Evolutionary conservation across 1,140 invertebrate species (phyloP), one percentile per base, ranked within the genome.

Genomic region (Sycophila sp.): DNA sequence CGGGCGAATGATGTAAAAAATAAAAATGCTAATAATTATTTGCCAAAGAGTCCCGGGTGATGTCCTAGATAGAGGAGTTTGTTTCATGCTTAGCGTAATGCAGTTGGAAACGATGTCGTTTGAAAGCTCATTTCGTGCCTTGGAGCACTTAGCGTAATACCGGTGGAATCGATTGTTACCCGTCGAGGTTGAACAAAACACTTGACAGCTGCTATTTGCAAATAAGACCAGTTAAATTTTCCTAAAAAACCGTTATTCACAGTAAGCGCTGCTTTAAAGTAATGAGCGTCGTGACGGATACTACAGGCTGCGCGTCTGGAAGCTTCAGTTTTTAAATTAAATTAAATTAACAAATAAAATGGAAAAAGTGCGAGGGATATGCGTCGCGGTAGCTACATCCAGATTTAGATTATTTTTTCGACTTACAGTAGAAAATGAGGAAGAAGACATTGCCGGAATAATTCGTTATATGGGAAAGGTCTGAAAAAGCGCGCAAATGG

Each of bases 81-180:
- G 59, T 45, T 47, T 47, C 26, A 62, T 47, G 40, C 40, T 28
- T 26, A 17, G 19, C 19, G 28, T 42, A 36, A 45, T 38, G 36
- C 30, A 17, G 38, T 30, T 42, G 19, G 45, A 42, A 42, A 60
- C 38, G 38, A 30, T 45, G 58, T 45, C 40, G 32, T 28, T 47
- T 24, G 40, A 45, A 32, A 62, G 28, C 59, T 62, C 40, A 32
- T 45, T 45, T 42, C 38, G 32, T 45, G 38, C 38, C 45, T 60
- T 45, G 28, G 42, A 45, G 56, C 63, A 60, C 34, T 67, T 42
- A 64, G 42, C 30, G 45, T 64, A 64, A 51, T 64, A 30, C 26
- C 45, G 45, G 19, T 30, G 58, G 38, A 17, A 60, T 60, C 24
- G 58, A 62, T 62, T 47, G 40, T 47, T 40, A 17, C 36, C n/a